Conservation (phyloP, 2,888 invertebrate genomes). For the Tachystola acroxantha region DNA sequence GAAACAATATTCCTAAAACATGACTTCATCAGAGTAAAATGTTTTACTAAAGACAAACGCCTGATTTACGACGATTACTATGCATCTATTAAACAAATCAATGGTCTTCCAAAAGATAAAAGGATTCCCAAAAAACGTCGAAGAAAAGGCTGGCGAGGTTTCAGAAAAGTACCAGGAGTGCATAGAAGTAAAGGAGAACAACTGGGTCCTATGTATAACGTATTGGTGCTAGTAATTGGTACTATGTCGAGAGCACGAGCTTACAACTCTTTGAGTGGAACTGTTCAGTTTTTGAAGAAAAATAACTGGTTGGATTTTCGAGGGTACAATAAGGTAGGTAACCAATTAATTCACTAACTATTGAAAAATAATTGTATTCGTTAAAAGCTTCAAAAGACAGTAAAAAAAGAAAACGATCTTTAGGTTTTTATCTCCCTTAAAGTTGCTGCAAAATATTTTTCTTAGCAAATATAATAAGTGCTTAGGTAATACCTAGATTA, state of each 20-base stretch:
- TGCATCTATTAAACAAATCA: background rate
- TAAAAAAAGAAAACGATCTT: too few species aligned
- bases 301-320: slow-evolving; percentile 3
- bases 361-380: too few species aligned
- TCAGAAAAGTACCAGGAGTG: background rate
- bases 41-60: background rate
- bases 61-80: background rate
- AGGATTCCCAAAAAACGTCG: too few species aligned
- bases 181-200: background rate
- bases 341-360: too few species aligned
- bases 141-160: too few species aligned
- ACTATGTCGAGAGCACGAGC: slow-evolving; percentile 3
- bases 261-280: background rate
- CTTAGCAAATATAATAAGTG: too few species aligned
- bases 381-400: too few species aligned
- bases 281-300: background rate
- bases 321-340: slow-evolving; percentile 4
- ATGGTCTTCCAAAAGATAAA: background rate
- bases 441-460: too few species aligned
- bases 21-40: background rate
- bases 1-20: background rate
- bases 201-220: background rate
- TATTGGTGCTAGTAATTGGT: background rate
- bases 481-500: too few species aligned
- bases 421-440: too few species aligned